A percentile compares a stretch with the other conserved stretches of the same genome.
These are phyloP conservation scores for Amiota mariae DNA, from an alignment of 2,888 invertebrate species.

Conservation along the genomic window DNA sequence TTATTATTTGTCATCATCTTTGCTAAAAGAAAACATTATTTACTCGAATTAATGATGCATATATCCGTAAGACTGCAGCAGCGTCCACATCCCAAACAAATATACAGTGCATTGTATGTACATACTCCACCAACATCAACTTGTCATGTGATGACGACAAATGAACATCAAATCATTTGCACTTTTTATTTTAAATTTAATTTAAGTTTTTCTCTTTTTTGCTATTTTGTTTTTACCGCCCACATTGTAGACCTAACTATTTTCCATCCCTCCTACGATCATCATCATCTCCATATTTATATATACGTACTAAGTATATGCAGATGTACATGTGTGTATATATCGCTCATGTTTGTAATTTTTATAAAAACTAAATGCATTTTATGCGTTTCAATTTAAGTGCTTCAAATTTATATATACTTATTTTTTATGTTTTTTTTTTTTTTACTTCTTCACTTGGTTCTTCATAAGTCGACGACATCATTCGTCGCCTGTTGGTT, in stretches of 20 bases:
- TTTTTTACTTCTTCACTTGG: conserved; percentile 40
- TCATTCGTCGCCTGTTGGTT: conserved; percentile 54
- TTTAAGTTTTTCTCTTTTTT: not conserved
- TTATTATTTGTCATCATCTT: no score
- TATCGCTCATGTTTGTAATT: conserved; percentile 1
- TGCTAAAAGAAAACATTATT: not conserved
- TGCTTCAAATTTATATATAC: conserved; percentile 28
- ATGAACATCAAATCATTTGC: conserved; percentile 20
- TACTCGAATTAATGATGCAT: conserved; percentile 58
- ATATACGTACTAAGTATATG: no score
- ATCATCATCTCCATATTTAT: no score
- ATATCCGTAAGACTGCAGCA: conserved; percentile 61
- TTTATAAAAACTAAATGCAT: conserved; percentile 52
- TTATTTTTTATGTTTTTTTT: conserved; percentile 25
- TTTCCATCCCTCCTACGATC: no score
- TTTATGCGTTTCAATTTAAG: conserved; percentile 54
- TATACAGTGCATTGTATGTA: not conserved
- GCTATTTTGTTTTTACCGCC: not conserved
- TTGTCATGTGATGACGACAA: conserved; percentile 21
- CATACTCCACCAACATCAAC: conserved; percentile 9
- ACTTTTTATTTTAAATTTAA: conserved; percentile 2
- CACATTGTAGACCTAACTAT: no score
- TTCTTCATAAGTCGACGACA: conserved; percentile 63
- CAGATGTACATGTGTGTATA: no score
- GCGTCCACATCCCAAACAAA: conserved; percentile 4